Evolutionary conservation across 2,113 vertebrate genomes (phyloP).

Genomic region (Penelope pileata): DNA sequence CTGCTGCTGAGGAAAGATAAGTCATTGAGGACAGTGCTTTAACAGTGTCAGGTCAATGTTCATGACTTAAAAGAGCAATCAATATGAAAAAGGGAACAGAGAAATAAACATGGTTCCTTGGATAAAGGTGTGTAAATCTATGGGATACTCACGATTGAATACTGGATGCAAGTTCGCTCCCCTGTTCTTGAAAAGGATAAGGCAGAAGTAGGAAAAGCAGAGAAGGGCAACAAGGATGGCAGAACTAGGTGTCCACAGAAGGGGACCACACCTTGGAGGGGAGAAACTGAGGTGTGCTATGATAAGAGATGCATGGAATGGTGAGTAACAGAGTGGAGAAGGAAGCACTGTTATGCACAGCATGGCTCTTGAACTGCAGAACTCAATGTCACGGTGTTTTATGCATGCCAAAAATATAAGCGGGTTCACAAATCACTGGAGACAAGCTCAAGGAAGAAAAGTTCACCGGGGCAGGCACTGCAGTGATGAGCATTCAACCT

Average conservation of each 20-base stretch:
- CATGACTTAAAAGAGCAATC: background rate
- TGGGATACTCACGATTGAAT: background rate
- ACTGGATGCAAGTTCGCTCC: background rate
- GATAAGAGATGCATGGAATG: background rate
- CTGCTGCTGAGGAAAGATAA: background rate
- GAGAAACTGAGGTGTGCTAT: background rate
- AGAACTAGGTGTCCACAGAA: background rate
- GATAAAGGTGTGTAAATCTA: background rate
- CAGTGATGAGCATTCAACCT: background rate
- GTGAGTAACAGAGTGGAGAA: background rate
- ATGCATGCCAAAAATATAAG: background rate
- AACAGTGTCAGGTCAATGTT: background rate
- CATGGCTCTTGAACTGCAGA: background rate
- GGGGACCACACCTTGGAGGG: background rate
- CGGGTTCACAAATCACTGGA: background rate
- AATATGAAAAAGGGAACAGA: background rate
- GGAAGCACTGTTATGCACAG: background rate
- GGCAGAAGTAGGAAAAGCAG: background rate
- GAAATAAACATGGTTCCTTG: background rate
- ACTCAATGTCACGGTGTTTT: background rate
- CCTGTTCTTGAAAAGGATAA: background rate
- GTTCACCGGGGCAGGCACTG: background rate
- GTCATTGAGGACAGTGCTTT: background rate
- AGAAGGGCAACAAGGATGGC: background rate
- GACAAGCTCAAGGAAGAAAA: background rate